A percentile compares a stretch with the other conserved stretches of the same genome.
phyloP scores from a whole-genome alignment of 2,113 vertebrate genomes.

The Oriolus oriolus region DNA sequence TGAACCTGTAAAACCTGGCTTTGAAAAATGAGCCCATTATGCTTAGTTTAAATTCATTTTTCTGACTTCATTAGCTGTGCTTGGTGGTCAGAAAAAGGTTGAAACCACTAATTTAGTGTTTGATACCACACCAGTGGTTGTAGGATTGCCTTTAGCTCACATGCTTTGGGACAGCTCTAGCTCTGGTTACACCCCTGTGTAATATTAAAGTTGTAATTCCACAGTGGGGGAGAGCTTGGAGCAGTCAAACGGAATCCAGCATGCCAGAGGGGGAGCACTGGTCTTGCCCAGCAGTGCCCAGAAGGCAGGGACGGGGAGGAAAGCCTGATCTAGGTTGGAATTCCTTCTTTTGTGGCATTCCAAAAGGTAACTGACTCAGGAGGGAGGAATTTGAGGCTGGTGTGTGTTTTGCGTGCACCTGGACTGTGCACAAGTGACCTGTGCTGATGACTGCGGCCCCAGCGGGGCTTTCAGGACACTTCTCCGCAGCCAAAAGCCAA shows the following conservation, averaged over 20 bases:
- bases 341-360: not conserved
- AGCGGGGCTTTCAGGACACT: not conserved
- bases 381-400: not conserved
- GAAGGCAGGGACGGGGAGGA: not conserved
- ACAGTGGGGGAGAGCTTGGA: not conserved
- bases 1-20: not conserved
- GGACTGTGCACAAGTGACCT: not conserved
- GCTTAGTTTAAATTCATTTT: not conserved
- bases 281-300: not conserved
- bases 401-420: not conserved
- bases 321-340: not conserved
- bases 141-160: not conserved
- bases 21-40: not conserved
- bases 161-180: not conserved
- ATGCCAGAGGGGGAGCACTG: not conserved
- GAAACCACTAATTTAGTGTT: not conserved
- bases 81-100: not conserved
- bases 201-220: not conserved
- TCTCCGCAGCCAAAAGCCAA: not conserved
- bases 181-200: not conserved
- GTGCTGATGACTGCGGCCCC: not conserved
- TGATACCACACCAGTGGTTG: not conserved
- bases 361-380: not conserved
- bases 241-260: not conserved
- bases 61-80: not conserved